phyloP scores from a whole-genome alignment of 1,140 invertebrate species.

The Drosophila sulfurigaster region DNA sequence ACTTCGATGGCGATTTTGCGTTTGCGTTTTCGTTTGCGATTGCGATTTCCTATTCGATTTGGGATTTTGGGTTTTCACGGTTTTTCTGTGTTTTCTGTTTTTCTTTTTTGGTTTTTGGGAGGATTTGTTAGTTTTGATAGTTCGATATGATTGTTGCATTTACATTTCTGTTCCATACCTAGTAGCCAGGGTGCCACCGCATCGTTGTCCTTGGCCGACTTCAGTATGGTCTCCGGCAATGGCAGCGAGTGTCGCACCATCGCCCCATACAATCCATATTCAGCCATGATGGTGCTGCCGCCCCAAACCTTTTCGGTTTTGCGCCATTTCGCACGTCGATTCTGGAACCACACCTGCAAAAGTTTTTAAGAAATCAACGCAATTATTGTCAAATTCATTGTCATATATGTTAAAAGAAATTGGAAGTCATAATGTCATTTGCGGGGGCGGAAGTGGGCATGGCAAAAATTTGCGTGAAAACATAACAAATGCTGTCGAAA shows the following conservation, averaged over 20 bases:
- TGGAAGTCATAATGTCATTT: too few relatives aligned
- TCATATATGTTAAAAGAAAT: too few relatives aligned
- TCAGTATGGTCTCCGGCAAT: slow-evolving; percentile 98
- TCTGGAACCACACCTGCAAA: slow-evolving; percentile 88
- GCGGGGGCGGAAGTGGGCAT: too few relatives aligned
- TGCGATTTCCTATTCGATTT: background rate
- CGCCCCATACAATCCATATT: slow-evolving; percentile 99
- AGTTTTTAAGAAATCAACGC: too few relatives aligned
- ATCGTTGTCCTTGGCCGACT: slow-evolving; percentile 97
- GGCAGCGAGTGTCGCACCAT: slow-evolving; percentile 99
- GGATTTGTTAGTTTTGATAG: slow-evolving; percentile 36
- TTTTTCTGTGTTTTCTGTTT: background rate
- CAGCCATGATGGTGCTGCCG: slow-evolving; percentile 99
- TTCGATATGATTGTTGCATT: slow-evolving; percentile 84
- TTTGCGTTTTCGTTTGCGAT: slow-evolving; percentile 5
- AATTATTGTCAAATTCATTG: too few relatives aligned
- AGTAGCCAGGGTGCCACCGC: slow-evolving; percentile 99
- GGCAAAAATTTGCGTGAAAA: too few relatives aligned
- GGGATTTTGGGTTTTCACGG: background rate
- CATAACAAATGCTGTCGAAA: too few relatives aligned
- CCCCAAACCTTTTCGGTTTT: slow-evolving; percentile 99
- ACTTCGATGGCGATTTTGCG: background rate
- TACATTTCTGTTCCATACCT: slow-evolving; percentile 89
- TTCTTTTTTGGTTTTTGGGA: background rate
- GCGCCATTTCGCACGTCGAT: slow-evolving; percentile 98